Base-by-base conservation (phyloP, 2,888 invertebrate species). In the Cerceris ruficornis region DNA sequence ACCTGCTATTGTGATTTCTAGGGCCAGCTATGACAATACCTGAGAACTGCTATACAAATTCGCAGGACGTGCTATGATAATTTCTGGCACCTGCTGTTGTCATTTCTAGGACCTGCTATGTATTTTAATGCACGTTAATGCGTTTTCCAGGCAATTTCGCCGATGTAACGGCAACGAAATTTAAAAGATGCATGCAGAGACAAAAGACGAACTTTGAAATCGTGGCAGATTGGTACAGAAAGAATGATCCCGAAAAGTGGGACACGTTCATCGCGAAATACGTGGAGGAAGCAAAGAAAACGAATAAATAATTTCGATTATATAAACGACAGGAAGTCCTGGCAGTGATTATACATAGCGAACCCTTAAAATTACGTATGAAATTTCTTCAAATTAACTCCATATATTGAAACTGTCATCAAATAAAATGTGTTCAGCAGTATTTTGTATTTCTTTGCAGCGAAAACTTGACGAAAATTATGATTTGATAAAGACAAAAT, bases 151-250 rank as follows among this genome's bases (percentile, higher is more conserved):
- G 15, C 0, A 1, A 61, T 8, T 11, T 73, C 1, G 0, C 41
- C 0, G 77, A 77, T 4, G 61, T 61, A 5, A 9, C 73, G 0
- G 46, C 14, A 14, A 77, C 65, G 7, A 60, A 77, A 0, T 77
- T 69, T 46, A 66, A n/a, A 0, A 69, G n/a, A 13, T 77, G 77
- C 15, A 77, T 66, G 6, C 66, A 62, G 1, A 41, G 7, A 9
- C 69, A 77, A n/a, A 70, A 67, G 13, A 0, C 0, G 0, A 15
- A 0, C 0, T 50, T 75, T 0, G 14, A 75, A 2, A 59, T 43
- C 6, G 2, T 70, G 5, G 28, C 59, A 1, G 43, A 14, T 0
- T 77, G 69, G 62, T 77, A 42, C 17, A 9, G 7, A 1, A 4
- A 49, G 9, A 62, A 77, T 39, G 8, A 75, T 7, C 62, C 54